Evolutionary conservation across 2,797 vertebrate species (phyloP).

Genomic region (Caiman crocodilus): DNA sequence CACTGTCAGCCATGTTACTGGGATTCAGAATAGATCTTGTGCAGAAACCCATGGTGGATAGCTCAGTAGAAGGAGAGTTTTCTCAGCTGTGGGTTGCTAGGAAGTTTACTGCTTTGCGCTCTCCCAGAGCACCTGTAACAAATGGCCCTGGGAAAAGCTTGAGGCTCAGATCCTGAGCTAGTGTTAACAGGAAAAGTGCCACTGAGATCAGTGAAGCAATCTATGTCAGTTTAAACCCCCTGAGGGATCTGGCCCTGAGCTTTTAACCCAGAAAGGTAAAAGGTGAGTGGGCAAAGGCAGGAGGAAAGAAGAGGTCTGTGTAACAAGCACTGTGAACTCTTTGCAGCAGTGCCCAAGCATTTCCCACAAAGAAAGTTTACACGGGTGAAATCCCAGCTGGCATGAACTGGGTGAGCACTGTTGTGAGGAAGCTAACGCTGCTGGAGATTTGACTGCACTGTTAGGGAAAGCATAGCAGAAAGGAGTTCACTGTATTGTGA

Average conservation of each 20-base stretch:
- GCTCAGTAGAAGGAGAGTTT: not conserved
- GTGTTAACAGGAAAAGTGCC: not conserved
- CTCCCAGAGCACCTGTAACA: not conserved
- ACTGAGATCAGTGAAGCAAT: not conserved
- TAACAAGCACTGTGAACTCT: not conserved
- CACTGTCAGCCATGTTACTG: too few relatives aligned
- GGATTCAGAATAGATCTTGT: too few relatives aligned
- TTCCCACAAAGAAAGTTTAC: too few relatives aligned
- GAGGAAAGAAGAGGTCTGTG: not conserved
- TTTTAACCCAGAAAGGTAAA: not conserved
- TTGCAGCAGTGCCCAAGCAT: too few relatives aligned
- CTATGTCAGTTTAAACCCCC: not conserved
- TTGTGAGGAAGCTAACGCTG: not conserved
- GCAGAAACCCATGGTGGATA: too few relatives aligned
- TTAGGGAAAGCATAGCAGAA: accelerated
- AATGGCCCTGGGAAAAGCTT: not conserved
- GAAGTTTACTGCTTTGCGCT: not conserved
- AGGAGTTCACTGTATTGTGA: accelerated
- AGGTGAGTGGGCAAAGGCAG: too few relatives aligned
- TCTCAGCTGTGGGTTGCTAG: too few relatives aligned
- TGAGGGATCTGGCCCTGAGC: not conserved
- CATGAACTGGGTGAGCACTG: too few relatives aligned
- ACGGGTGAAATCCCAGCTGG: not conserved
- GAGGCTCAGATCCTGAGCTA: not conserved
- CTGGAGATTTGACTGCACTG: not conserved